Conservation (phyloP, 2,888 invertebrate genomes). For the Amaurobius ferox region DNA sequence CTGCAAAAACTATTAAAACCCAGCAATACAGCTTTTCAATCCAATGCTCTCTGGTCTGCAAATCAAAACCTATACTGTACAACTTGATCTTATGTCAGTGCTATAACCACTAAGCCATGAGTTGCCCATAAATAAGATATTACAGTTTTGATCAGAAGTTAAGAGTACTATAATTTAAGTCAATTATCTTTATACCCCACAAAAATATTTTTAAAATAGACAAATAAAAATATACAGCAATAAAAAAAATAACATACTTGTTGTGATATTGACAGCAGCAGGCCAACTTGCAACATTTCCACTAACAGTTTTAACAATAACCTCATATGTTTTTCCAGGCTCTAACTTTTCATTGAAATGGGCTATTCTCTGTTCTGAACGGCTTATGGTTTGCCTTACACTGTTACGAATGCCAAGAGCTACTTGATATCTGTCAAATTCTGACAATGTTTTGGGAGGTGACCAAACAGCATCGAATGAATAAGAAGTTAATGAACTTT, state of each 20-base stretch:
- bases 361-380: constrained; percentile 76
- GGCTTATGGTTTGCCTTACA: constrained; percentile 76
- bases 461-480: constrained; percentile 91
- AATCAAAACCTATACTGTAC: no score
- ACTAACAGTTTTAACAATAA: constrained; percentile 93
- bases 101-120: no score
- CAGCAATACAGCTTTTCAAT: no score
- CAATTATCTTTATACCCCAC: no score
- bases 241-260: constrained; percentile 80
- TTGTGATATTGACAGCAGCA: constrained; percentile 89
- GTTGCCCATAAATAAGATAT: no score
- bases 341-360: constrained; percentile 89
- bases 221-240: constrained; percentile 24
- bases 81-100: no score
- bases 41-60: no score
- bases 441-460: constrained; percentile 87
- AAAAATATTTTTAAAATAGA: no score
- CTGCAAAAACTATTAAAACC: no score
- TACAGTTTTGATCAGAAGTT: no score
- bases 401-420: constrained; percentile 81
- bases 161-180: no score
- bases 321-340: constrained; percentile 92
- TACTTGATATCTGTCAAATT: constrained; percentile 95
- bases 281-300: constrained; percentile 97
- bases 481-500: constrained; percentile 84